Conservation (phyloP, 2,797 vertebrate genomes). For the Thalassophryne amazonica region DNA sequence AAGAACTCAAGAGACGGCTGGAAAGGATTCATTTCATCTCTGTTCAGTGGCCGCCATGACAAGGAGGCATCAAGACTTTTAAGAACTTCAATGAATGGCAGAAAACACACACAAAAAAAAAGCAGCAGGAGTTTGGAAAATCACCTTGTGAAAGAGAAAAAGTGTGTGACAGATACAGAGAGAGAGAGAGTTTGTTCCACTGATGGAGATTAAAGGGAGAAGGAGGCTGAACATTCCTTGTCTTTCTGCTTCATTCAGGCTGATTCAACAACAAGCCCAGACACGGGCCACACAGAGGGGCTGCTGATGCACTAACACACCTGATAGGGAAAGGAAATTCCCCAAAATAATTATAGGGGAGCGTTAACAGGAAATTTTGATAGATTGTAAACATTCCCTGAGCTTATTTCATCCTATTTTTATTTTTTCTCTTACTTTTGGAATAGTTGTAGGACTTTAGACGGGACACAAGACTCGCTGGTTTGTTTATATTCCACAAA, state of each 20-base stretch:
- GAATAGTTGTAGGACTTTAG: slow-evolving; percentile 12
- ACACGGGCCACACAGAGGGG: slow-evolving; percentile 24
- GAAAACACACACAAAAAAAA: slow-evolving; percentile 40
- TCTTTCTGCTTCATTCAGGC: slow-evolving; percentile 55
- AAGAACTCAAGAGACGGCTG: slow-evolving; percentile 42
- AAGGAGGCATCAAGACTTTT: slow-evolving; percentile 44
- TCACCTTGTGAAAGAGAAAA: slow-evolving; percentile 54
- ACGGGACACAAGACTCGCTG: too few species aligned
- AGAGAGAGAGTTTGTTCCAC: slow-evolving; percentile 60
- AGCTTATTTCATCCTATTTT: slow-evolving; percentile 19
- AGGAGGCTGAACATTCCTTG: slow-evolving; percentile 51
- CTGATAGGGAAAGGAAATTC: slow-evolving; percentile 48
- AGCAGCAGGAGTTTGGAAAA: slow-evolving; percentile 57
- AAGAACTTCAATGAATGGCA: slow-evolving; percentile 60
- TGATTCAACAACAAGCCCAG: slow-evolving; percentile 54
- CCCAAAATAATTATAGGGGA: slow-evolving; percentile 27
- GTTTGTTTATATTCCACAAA: too few species aligned
- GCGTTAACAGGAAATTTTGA: slow-evolving; percentile 19
- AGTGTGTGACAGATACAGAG: slow-evolving; percentile 2
- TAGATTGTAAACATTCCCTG: slow-evolving; percentile 18
- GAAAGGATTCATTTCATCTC: slow-evolving; percentile 57
- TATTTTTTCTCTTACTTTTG: slow-evolving; percentile 6
- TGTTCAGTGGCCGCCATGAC: slow-evolving; percentile 49
- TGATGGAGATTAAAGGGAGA: slow-evolving; percentile 68
- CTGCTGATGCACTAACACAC: slow-evolving; percentile 29